phyloP scores from a whole-genome alignment of 2,888 invertebrate genomes.

The Pristionchus mayeri region DNA sequence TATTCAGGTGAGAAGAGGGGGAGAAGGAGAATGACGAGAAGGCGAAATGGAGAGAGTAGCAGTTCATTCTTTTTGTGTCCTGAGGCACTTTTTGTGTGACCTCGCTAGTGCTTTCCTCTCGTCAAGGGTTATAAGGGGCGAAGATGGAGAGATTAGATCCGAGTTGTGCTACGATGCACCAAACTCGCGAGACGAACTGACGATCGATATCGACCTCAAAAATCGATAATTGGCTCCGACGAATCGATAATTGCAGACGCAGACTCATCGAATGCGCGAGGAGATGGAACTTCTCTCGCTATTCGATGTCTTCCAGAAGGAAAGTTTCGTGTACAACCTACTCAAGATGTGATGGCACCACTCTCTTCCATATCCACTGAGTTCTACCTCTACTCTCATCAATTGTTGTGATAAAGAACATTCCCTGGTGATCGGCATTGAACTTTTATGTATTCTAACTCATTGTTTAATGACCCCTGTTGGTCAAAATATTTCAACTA shows the following conservation, averaged over 20 bases:
- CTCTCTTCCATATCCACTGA: background rate
- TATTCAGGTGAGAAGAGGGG: constrained; percentile 46
- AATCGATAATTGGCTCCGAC: constrained; percentile 29
- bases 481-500: no score
- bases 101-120: no score
- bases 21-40: background rate
- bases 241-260: constrained; percentile 51
- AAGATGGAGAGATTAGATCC: background rate
- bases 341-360: constrained; percentile 28
- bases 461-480: no score
- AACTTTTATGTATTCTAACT: no score
- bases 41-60: no score
- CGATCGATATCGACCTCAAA: background rate
- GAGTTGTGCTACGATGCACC: background rate
- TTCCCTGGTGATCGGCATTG: no score
- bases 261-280: constrained; percentile 52
- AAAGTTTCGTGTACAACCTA: constrained; percentile 52
- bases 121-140: no score
- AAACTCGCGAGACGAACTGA: background rate
- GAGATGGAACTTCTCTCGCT: constrained; percentile 54
- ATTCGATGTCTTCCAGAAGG: constrained; percentile 52
- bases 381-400: background rate
- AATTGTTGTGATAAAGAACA: no score
- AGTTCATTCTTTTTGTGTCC: background rate
- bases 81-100: background rate